These are phyloP conservation scores for Heptranchias perlo DNA, from an alignment of 2,113 vertebrate species.

Conservation along the genomic window DNA sequence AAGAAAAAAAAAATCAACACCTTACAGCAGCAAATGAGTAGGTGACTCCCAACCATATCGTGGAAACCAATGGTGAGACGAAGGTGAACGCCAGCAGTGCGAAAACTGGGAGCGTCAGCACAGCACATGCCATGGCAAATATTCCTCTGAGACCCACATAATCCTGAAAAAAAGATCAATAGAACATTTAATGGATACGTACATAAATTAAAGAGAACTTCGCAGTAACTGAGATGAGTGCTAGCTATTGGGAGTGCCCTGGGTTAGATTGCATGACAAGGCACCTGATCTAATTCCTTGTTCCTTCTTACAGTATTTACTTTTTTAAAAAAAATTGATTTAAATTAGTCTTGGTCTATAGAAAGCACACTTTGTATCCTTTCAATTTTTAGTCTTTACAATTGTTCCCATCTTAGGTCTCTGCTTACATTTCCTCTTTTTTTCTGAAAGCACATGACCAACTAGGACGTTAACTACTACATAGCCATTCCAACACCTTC, in stretches of 20 bases:
- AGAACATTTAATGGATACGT: not conserved
- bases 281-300: not conserved
- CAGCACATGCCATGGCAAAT: slow-evolving; percentile 57
- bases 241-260: not conserved
- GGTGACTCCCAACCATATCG: slow-evolving; percentile 66
- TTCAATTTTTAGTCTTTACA: not conserved
- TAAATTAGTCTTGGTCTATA: not conserved
- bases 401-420: too few species aligned
- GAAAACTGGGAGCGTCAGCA: slow-evolving; percentile 66
- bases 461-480: too few species aligned
- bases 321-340: not conserved
- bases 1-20: slow-evolving; percentile 20
- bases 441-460: not conserved
- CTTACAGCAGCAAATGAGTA: slow-evolving; percentile 73
- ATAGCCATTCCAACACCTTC: too few species aligned
- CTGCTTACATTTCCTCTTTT: not conserved
- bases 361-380: not conserved
- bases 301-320: not conserved
- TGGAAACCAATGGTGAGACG: slow-evolving; percentile 63
- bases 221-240: not conserved
- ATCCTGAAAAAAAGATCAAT: slow-evolving; percentile 52
- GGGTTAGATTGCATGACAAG: not conserved
- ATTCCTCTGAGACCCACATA: slow-evolving; percentile 60
- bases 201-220: not conserved
- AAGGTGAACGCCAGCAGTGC: slow-evolving; percentile 67